A percentile compares a stretch with the other conserved stretches of the same genome.
Evolutionary conservation across 2,113 vertebrate species (phyloP).

Genomic region (Falco punctatus): DNA sequence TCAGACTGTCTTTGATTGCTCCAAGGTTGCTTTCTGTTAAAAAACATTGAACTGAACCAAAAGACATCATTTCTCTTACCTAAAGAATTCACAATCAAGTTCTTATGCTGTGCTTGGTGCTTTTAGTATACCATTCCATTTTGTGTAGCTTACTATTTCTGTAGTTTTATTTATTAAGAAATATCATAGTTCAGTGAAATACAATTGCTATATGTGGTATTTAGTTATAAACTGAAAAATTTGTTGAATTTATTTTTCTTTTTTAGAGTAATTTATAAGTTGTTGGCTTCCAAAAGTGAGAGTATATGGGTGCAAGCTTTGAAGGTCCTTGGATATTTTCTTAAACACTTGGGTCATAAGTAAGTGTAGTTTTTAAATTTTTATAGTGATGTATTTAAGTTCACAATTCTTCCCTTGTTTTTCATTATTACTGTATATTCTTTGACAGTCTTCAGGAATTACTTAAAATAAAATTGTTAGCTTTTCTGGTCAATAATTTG

Average conservation of each 20-base stretch:
- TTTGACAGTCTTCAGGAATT: not conserved
- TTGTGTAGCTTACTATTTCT: not conserved
- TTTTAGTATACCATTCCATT: not conserved
- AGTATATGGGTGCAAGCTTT: constrained; percentile 96
- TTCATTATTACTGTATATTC: not conserved
- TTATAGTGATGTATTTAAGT: not conserved
- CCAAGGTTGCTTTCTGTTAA: not conserved
- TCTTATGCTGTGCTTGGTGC: fast-evolving
- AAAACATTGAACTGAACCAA: not conserved
- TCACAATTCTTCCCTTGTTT: not conserved
- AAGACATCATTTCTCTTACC: not conserved
- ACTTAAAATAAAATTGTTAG: not conserved
- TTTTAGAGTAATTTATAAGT: constrained; percentile 94
- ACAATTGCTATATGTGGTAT: not conserved
- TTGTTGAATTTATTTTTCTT: not conserved
- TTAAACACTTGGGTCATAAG: constrained; percentile 98
- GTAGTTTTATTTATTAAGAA: not conserved
- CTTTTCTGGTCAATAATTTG: not conserved
- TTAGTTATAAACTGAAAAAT: not conserved
- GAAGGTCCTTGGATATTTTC: constrained; percentile 96
- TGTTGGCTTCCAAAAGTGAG: constrained; percentile 94
- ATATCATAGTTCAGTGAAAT: not conserved
- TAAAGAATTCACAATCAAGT: not conserved
- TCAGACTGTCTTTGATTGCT: not conserved
- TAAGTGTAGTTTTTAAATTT: constrained; percentile 76